phyloP scores from a whole-genome alignment of 2,888 invertebrate species.

The Sialis lutaria region DNA sequence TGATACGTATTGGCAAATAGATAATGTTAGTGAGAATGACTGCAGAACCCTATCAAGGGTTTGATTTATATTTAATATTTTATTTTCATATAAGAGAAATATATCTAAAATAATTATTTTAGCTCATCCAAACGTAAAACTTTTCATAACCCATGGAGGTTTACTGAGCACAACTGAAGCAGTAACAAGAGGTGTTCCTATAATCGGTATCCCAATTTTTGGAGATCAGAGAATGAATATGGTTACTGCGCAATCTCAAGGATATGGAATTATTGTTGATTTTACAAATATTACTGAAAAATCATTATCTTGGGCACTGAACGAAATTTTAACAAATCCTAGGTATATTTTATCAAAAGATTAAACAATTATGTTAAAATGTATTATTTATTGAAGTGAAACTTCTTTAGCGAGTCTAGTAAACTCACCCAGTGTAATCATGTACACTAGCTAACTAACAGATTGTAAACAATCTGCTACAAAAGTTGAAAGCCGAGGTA shows the following conservation, averaged over 20 bases:
- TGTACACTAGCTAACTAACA: too few species aligned
- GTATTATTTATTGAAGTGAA: too few species aligned
- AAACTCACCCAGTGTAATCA: too few species aligned
- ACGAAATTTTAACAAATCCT: slow-evolving; percentile 20
- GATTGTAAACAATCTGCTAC: too few species aligned
- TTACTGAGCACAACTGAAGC: slow-evolving; percentile 33
- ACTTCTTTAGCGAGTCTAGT: too few species aligned
- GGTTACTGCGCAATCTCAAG: slow-evolving; percentile 21
- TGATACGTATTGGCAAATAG: too few species aligned
- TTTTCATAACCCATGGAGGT: slow-evolving; percentile 37
- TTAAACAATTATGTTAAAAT: too few species aligned
- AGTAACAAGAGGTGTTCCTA: slow-evolving; percentile 24
- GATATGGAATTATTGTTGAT: slow-evolving; percentile 21
- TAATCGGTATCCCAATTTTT: slow-evolving; percentile 29
- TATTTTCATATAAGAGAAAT: too few species aligned
- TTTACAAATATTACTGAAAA: slow-evolving; percentile 23
- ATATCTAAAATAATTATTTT: background rate
- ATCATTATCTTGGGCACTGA: slow-evolving; percentile 19
- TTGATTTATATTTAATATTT: too few species aligned
- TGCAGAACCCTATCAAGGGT: too few species aligned
- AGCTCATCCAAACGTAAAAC: slow-evolving; percentile 30
- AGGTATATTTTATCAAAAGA: slow-evolving; percentile 10
- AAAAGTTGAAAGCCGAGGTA: too few species aligned
- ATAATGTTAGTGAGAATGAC: too few species aligned
- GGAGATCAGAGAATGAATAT: slow-evolving; percentile 28